A percentile compares a stretch with the other conserved stretches of the same genome.
phyloP scores from a whole-genome alignment of 2,797 vertebrate species.

The Aeoliscus strigatus region DNA sequence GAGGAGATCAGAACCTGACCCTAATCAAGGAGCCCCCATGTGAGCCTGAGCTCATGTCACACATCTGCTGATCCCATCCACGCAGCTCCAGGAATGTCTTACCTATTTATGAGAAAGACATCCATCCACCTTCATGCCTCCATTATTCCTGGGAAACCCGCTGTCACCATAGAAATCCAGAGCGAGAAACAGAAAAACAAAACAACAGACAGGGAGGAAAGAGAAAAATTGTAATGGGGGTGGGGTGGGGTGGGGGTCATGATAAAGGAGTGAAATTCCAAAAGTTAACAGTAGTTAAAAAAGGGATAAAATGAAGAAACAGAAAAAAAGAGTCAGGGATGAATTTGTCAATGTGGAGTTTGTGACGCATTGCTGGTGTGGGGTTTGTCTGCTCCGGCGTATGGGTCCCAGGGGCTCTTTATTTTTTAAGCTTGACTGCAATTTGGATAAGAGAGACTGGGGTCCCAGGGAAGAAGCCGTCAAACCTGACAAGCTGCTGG shows the following conservation, averaged over 20 bases:
- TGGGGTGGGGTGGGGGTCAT: constrained; percentile 24
- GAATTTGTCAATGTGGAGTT: constrained; percentile 73
- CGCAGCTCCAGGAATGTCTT: constrained; percentile 72
- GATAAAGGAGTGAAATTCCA: constrained; percentile 57
- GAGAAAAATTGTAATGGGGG: constrained; percentile 29
- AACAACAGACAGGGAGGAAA: constrained; percentile 58
- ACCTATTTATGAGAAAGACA: constrained; percentile 80
- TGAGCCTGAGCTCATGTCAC: constrained; percentile 62
- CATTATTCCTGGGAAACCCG: constrained; percentile 73
- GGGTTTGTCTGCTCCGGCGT: constrained; percentile 64
- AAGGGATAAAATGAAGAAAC: constrained; percentile 40
- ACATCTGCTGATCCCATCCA: constrained; percentile 77
- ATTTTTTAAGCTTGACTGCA: constrained; percentile 77
- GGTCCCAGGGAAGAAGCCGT: constrained; percentile 63
- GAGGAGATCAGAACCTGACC: constrained; percentile 47
- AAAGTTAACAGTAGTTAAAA: constrained; percentile 65
- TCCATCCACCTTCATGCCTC: constrained; percentile 73
- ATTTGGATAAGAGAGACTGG: constrained; percentile 70
- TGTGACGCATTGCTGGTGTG: constrained; percentile 72
- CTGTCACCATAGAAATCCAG: constrained; percentile 79
- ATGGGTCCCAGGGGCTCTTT: constrained; percentile 77
- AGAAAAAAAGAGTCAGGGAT: constrained; percentile 52
- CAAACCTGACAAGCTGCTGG: constrained; percentile 72
- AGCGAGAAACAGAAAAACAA: constrained; percentile 76
- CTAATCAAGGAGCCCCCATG: constrained; percentile 67